phyloP scores from a whole-genome alignment of 2,888 invertebrate genomes.

The Tillus elongatus region DNA sequence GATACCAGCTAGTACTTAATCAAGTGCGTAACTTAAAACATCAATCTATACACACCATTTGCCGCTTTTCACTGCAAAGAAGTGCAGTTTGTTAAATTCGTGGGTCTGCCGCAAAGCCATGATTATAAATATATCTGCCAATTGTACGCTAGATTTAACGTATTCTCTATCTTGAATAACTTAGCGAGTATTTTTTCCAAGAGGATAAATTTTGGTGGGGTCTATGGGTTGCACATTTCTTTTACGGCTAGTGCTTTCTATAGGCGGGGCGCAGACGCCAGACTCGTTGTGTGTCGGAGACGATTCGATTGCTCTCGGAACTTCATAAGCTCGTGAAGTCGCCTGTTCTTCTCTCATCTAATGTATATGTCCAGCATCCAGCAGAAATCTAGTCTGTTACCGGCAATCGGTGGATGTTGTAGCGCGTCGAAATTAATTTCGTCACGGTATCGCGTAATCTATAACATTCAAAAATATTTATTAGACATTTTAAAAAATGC shows the following conservation, averaged over 20 bases:
- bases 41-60: too few relatives aligned
- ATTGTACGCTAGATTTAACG: constrained; percentile 38
- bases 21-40: too few relatives aligned
- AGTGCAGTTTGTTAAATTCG: too few relatives aligned
- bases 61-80: too few relatives aligned
- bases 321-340: constrained; percentile 44
- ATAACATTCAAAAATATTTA: too few relatives aligned
- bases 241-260: constrained; percentile 18
- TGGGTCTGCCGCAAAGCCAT: too few relatives aligned
- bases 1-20: too few relatives aligned
- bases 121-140: constrained; percentile 25
- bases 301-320: constrained; percentile 41
- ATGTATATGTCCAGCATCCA: constrained; percentile 30
- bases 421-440: too few relatives aligned
- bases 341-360: constrained; percentile 30
- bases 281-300: constrained; percentile 18
- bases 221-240: constrained; percentile 26
- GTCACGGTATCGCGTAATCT: too few relatives aligned
- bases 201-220: constrained; percentile 29
- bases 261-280: constrained; percentile 22
- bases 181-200: constrained; percentile 29
- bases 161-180: constrained; percentile 32
- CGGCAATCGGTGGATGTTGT: constrained; percentile 24
- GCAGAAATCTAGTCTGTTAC: constrained; percentile 31
- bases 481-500: too few relatives aligned